Percentiles rank a stretch among this genome's conserved stretches.
Conservation (phyloP, 2,113 vertebrate genomes). For the Nannobrachium achirus region DNA sequence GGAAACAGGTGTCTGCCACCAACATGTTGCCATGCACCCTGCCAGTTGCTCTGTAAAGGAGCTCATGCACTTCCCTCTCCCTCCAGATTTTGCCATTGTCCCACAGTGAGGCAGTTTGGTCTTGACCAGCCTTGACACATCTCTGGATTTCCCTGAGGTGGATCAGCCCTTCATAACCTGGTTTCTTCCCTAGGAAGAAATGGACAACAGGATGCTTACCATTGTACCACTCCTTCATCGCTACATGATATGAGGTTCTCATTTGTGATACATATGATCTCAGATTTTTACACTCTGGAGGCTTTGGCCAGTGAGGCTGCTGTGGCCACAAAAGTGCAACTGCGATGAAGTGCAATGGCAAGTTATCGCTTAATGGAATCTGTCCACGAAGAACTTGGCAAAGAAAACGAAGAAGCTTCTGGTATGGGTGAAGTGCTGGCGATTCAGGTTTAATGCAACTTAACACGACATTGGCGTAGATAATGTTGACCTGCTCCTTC, state of each 20-base stretch:
- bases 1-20: slow-evolving; percentile 34
- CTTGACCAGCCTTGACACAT: not conserved
- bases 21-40: slow-evolving; percentile 13
- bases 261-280: slow-evolving; percentile 57
- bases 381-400: rapidly evolving
- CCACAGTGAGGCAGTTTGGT: slow-evolving; percentile 47
- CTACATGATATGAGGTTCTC: slow-evolving; percentile 40
- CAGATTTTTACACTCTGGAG: not conserved
- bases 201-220: slow-evolving; percentile 59
- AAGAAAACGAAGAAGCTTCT: not conserved
- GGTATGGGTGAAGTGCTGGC: rapidly evolving
- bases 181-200: slow-evolving; percentile 69
- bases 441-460: slow-evolving; percentile 58
- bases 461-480: slow-evolving; percentile 70
- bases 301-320: rapidly evolving
- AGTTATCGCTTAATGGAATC: slow-evolving; percentile 8
- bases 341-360: slow-evolving; percentile 62
- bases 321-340: slow-evolving; percentile 69
- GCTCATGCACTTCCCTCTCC: slow-evolving; percentile 33
- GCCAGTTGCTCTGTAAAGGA: slow-evolving; percentile 59
- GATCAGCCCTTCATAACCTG: slow-evolving; percentile 57
- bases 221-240: slow-evolving; percentile 58
- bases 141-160: slow-evolving; percentile 36
- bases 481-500: slow-evolving; percentile 56
- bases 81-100: slow-evolving; percentile 68